Percentiles rank a stretch among this genome's conserved stretches.
Evolutionary conservation across 2,888 invertebrate species (phyloP).

Genomic region (Orthosia incerta): DNA sequence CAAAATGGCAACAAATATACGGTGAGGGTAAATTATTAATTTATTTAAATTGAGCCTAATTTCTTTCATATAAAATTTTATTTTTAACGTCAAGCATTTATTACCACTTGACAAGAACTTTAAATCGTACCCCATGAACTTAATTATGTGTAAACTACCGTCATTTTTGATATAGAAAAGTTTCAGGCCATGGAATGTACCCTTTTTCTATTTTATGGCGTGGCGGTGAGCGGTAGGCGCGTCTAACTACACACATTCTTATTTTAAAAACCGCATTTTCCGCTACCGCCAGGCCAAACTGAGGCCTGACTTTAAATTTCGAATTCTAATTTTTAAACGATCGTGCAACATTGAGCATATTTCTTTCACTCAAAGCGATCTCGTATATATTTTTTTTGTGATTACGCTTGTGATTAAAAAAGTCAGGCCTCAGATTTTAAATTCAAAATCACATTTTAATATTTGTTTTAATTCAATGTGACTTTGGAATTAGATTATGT

Average conservation of each 20-base stretch:
- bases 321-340: constrained; percentile 67
- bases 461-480: constrained; percentile 88
- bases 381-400: constrained; percentile 67
- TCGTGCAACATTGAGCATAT: constrained; percentile 62
- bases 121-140: constrained; percentile 10
- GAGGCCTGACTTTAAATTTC: constrained; percentile 77
- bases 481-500: constrained; percentile 73
- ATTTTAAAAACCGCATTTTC: constrained; percentile 45
- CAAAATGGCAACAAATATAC: not conserved
- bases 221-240: constrained; percentile 43
- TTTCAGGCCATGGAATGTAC: constrained; percentile 35
- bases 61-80: constrained; percentile 47
- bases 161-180: constrained; percentile 25
- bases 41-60: constrained; percentile 44
- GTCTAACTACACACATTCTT: constrained; percentile 54
- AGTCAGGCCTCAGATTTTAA: constrained; percentile 76
- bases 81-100: constrained; percentile 40
- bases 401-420: constrained; percentile 71
- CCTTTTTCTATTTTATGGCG: constrained; percentile 45
- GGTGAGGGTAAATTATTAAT: constrained; percentile 58
- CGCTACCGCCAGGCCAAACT: constrained; percentile 49
- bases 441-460: constrained; percentile 83
- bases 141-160: constrained; percentile 18
- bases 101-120: constrained; percentile 42
- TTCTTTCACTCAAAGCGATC: constrained; percentile 64